Base-by-base conservation (phyloP, 1,140 invertebrate species). In the Penaeus vannamei region DNA sequence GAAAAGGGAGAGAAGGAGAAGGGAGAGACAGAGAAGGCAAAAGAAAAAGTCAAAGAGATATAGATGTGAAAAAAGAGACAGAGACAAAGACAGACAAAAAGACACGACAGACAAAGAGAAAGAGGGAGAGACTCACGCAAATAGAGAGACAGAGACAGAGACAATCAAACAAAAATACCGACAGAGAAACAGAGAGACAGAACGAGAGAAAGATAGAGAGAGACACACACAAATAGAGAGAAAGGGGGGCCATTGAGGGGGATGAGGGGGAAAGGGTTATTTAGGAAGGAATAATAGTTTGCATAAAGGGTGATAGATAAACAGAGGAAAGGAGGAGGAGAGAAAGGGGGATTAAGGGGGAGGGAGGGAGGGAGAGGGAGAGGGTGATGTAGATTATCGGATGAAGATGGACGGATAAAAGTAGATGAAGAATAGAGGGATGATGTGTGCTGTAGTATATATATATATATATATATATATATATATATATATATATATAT, bases 101-200 rank as follows among this genome's bases (percentile, higher is more conserved):
- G 5, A 5, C 1, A 5, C 1, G 36, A 36, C 2, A 36, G 36
- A 36, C 2, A 36, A 5, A 36, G 36, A 36, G 36, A 36, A 5
- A 36, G 36, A 36, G 36, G 5, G 5, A 36, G 36, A 84, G 66
- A 77, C 22, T 26, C n/a, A 20, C 4, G 8, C 17, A 61, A 14
- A 84, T n/a, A 46, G 61, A 20, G 36, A 66, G 82, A 84, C 61
- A 64, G 60, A 10, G 26, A 64, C 64, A 42, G 60, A 84, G 82
- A 84, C 42, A 84, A n/a, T n/a, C n/a, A n/a, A n/a, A n/a, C n/a
- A n/a, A n/a, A n/a, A n/a, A n/a, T n/a, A n/a, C n/a, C n/a, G n/a
- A n/a, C n/a, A n/a, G n/a, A n/a, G n/a, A n/a, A n/a, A n/a, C n/a
- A n/a, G 64, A 42, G 60, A 84, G 82, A 84, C 42, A 84, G 82